Conservation (phyloP, 1,140 invertebrate species). For the Meteorus sp. region DNA sequence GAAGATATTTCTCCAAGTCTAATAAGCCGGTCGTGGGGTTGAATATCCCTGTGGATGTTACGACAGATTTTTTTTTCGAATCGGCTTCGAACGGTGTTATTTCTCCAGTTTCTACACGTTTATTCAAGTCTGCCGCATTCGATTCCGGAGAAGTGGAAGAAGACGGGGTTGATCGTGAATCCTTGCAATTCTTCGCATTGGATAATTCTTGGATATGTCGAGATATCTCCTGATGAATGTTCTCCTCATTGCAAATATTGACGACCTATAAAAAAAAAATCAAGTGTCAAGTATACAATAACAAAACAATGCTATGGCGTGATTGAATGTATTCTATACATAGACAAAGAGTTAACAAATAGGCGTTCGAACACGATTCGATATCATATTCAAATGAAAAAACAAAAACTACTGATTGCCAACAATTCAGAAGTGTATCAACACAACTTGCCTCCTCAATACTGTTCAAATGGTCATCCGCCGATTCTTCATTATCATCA, state of each 20-base stretch:
- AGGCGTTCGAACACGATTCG: too few relatives aligned
- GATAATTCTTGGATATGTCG: conserved; percentile 8
- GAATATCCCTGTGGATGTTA: conserved; percentile 22
- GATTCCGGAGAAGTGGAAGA: background rate
- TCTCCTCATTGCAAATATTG: conserved; percentile 2
- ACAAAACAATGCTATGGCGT: too few relatives aligned
- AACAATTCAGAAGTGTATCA: too few relatives aligned
- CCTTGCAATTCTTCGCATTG: background rate
- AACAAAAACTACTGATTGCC: too few relatives aligned
- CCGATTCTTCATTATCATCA: too few relatives aligned
- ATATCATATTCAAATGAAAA: too few relatives aligned
- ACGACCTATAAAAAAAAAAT: conserved; percentile 4
- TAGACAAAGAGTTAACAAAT: too few relatives aligned
- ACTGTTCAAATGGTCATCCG: too few relatives aligned
- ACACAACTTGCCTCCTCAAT: too few relatives aligned
- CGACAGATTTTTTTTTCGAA: conserved; percentile 11
- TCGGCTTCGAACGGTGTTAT: conserved; percentile 19
- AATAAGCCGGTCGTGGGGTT: conserved; percentile 38
- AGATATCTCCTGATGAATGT: conserved; percentile 14
- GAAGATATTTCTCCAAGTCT: conserved; percentile 47
- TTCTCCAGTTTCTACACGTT: conserved; percentile 8
- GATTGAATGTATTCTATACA: too few relatives aligned
- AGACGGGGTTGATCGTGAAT: background rate
- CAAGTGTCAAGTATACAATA: too few relatives aligned
- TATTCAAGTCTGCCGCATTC: background rate